Conservation (phyloP, 2,113 vertebrate genomes). For the Tragelaphus scriptus region DNA sequence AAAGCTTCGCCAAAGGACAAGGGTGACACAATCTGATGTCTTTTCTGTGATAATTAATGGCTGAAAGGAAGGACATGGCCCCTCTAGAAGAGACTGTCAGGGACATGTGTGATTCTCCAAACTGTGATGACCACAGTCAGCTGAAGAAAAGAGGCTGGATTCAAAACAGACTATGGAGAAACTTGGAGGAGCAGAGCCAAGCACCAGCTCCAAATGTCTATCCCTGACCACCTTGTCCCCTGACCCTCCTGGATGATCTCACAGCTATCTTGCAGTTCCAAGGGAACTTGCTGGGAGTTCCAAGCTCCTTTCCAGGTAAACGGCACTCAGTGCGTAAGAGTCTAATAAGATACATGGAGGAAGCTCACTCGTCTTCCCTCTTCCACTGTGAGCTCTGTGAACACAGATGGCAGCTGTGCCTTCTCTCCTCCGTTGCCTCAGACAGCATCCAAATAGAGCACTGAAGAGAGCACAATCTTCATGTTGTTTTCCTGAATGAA, state of each 20-base stretch:
- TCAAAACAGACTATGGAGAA: background rate
- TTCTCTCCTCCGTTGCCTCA: accelerated
- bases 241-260: background rate
- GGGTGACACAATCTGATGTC: no score
- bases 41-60: background rate
- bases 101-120: background rate
- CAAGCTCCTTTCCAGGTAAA: background rate
- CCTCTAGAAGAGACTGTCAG: background rate
- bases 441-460: background rate
- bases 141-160: background rate
- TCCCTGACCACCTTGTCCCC: background rate
- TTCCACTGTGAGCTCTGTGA: background rate
- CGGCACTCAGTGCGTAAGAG: background rate
- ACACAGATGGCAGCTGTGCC: background rate
- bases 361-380: background rate
- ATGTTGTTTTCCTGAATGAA: background rate
- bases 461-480: accelerated
- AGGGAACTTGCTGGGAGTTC: background rate
- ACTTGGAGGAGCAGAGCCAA: background rate
- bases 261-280: background rate
- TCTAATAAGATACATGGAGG: background rate
- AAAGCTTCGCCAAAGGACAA: background rate
- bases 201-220: background rate
- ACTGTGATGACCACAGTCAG: background rate
- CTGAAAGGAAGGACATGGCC: background rate